Evolutionary conservation across 2,888 invertebrate genomes (phyloP).

Genomic region (Cheilosia variabilis): DNA sequence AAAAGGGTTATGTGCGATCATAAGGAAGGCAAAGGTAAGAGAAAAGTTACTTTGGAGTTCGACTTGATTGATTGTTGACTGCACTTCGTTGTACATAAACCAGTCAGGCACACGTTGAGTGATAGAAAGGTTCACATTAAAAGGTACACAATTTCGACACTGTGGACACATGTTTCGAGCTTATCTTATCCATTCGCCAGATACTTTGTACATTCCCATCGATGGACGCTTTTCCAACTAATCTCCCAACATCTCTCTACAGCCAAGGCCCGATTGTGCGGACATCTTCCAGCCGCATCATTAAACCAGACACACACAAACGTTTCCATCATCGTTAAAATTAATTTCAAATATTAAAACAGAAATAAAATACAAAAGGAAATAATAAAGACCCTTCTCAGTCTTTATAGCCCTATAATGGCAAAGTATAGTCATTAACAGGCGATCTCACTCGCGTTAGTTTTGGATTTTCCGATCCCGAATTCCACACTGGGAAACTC

Average conservation of each 20-base stretch:
- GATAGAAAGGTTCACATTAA: too few species aligned
- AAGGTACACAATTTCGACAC: too few species aligned
- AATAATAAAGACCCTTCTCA: constrained; percentile 26
- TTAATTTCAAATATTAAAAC: constrained; percentile 24
- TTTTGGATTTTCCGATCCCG: constrained; percentile 21
- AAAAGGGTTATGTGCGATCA: too few species aligned
- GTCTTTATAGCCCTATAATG: constrained; percentile 28
- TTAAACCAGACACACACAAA: constrained; percentile 15
- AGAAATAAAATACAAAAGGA: constrained; percentile 11
- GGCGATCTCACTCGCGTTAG: constrained; percentile 23
- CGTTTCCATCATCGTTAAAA: constrained; percentile 30
- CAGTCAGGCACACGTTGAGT: too few species aligned
- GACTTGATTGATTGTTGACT: too few species aligned
- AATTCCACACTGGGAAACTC: constrained; percentile 29
- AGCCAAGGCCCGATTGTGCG: background rate
- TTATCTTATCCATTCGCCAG: too few species aligned
- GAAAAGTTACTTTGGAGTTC: too few species aligned
- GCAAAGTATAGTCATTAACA: constrained; percentile 18
- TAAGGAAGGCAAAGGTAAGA: too few species aligned
- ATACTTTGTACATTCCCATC: too few species aligned
- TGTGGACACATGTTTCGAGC: too few species aligned
- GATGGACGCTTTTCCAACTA: too few species aligned
- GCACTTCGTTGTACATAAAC: too few species aligned
- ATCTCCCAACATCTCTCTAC: background rate
- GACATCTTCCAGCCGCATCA: background rate